Percentiles rank a stretch among this genome's conserved stretches.
Evolutionary conservation across 2,797 vertebrate species (phyloP).

Genomic region (Neosilurus hyrtlii): DNA sequence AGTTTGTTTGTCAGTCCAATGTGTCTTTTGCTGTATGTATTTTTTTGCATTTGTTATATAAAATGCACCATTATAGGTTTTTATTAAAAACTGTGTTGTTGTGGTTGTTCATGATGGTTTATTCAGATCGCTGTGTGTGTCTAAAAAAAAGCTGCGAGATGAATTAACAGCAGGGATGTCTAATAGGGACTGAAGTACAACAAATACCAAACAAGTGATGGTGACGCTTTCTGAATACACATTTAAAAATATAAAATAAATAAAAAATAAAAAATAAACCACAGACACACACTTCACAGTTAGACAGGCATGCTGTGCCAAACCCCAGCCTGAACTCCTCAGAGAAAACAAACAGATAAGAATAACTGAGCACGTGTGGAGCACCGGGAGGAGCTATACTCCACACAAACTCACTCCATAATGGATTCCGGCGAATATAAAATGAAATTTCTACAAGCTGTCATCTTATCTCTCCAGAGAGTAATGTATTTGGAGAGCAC

Average conservation of each 20-base stretch:
- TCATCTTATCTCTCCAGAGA: slow-evolving; percentile 58
- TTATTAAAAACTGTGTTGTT: slow-evolving; percentile 38
- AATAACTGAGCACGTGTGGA: slow-evolving; percentile 12
- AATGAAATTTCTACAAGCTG: slow-evolving; percentile 63
- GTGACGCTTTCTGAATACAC: not conserved
- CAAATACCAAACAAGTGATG: not conserved
- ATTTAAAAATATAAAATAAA: too few relatives aligned
- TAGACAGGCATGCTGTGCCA: not conserved
- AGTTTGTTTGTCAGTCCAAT: slow-evolving; percentile 52
- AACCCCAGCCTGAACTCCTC: not conserved
- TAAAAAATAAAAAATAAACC: too few relatives aligned
- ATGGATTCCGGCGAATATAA: slow-evolving; percentile 61
- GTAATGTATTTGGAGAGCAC: slow-evolving; percentile 60
- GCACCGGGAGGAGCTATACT: slow-evolving; percentile 8
- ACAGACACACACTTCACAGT: not conserved
- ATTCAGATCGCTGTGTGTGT: not conserved
- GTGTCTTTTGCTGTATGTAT: slow-evolving; percentile 43
- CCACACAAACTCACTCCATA: slow-evolving; percentile 47
- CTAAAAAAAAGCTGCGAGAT: not conserved
- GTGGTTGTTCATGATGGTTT: slow-evolving; percentile 11
- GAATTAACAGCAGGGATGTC: not conserved
- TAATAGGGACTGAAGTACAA: not conserved
- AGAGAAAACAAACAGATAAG: slow-evolving; percentile 12
- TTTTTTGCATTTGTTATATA: slow-evolving; percentile 52
- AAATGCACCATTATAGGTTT: slow-evolving; percentile 46